A percentile compares a stretch with the other conserved stretches of the same genome.
Evolutionary conservation across 1,140 invertebrate species (phyloP).

Genomic region (Diprion similis): DNA sequence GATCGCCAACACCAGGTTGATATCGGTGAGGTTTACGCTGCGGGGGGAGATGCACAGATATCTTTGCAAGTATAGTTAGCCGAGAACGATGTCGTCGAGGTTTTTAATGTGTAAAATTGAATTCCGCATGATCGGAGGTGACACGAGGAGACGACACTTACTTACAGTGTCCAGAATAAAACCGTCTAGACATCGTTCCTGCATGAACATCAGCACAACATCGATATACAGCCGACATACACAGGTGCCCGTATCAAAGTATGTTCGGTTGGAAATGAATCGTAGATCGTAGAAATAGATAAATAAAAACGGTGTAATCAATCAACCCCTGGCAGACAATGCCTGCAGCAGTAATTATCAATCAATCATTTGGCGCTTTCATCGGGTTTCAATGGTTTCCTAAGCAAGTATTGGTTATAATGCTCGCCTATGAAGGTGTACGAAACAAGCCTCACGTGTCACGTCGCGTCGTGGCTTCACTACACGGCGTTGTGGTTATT

Average conservation of each 20-base stretch:
- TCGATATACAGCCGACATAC: slow-evolving; percentile 4
- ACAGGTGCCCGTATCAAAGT: neutral
- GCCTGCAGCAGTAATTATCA: neutral
- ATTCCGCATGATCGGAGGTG: neutral
- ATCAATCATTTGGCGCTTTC: slow-evolving; percentile 1
- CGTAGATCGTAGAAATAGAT: neutral
- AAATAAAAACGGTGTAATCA: neutral
- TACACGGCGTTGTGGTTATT: neutral
- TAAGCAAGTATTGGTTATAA: neutral
- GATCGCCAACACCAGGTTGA: neutral
- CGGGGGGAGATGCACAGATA: neutral
- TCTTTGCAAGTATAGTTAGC: neutral
- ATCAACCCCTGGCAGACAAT: neutral
- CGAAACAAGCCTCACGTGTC: neutral
- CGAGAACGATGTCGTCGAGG: neutral
- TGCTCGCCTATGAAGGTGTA: neutral
- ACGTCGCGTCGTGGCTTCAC: neutral
- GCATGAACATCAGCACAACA: neutral
- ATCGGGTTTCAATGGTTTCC: neutral
- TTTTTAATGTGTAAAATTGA: neutral
- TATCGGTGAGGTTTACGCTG: neutral
- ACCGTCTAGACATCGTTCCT: slow-evolving; percentile 1
- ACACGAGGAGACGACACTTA: neutral
- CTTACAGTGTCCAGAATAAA: neutral
- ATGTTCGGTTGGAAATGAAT: neutral